Evolutionary conservation across 2,113 vertebrate species (phyloP).

Genomic region (Macroglossus sobrinus): DNA sequence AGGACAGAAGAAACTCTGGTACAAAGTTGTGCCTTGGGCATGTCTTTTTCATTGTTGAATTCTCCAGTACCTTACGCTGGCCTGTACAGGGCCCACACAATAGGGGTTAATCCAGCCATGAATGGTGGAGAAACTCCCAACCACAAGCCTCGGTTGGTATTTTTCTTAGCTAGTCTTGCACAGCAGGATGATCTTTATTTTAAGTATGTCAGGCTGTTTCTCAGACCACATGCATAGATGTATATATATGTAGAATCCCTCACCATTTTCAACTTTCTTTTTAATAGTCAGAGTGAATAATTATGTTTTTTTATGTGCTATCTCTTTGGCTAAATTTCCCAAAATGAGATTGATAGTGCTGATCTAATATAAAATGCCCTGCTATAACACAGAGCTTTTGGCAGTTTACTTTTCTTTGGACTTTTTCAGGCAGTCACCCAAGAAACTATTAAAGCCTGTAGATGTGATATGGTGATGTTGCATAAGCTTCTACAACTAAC

Average conservation of each 20-base stretch:
- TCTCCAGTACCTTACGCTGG: conserved; percentile 21
- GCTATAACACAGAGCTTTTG: not conserved
- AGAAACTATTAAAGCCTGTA: not conserved
- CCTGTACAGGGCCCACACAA: not conserved
- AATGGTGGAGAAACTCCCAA: conserved; percentile 41
- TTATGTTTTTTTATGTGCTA: not conserved
- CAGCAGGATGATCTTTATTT: conserved; percentile 44
- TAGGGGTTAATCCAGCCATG: conserved; percentile 20
- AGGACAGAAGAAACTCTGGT: not conserved
- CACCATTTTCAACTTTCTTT: not conserved
- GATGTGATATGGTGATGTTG: accelerated
- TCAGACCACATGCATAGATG: conserved; percentile 42
- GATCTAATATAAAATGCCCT: not conserved
- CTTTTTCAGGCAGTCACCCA: not conserved
- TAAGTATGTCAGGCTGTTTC: not conserved
- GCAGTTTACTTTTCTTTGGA: not conserved
- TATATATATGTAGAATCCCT: not conserved
- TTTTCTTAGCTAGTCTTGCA: conserved; percentile 43
- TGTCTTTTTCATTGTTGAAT: conserved; percentile 44
- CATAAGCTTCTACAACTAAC: not conserved
- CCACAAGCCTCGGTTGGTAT: not conserved
- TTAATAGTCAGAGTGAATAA: not conserved
- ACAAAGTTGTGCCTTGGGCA: conserved; percentile 18
- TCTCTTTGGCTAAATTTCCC: not conserved
- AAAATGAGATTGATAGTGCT: not conserved